phyloP scores from a whole-genome alignment of 2,797 vertebrate species.

The Bradypus variegatus region DNA sequence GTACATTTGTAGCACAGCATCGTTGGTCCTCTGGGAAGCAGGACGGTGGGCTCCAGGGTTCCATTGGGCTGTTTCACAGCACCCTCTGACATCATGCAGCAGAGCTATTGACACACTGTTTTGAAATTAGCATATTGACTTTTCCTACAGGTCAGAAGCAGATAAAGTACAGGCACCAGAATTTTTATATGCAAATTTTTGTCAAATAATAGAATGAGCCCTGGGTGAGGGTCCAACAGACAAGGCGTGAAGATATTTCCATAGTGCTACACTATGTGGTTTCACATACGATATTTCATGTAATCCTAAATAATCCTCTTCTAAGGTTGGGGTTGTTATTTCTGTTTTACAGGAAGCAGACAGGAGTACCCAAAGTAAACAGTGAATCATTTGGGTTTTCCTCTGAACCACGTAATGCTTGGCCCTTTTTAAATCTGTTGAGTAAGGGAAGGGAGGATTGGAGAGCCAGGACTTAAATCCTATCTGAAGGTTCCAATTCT shows the following conservation, averaged over 20 bases:
- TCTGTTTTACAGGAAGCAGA: background rate
- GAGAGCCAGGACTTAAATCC: fast-evolving
- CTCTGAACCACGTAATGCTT: fast-evolving
- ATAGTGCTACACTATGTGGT: fast-evolving
- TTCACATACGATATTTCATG: fast-evolving
- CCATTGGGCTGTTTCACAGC: no score
- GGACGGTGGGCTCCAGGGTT: no score
- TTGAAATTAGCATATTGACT: background rate
- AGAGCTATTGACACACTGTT: no score
- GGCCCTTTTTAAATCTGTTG: no score
- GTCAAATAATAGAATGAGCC: background rate
- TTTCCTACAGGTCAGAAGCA: background rate
- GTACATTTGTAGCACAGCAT: no score
- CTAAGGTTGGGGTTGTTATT: background rate
- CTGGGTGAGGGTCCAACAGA: background rate
- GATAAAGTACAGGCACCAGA: no score
- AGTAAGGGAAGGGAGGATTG: background rate
- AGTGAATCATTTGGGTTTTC: background rate
- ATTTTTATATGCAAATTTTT: background rate
- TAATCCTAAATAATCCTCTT: background rate
- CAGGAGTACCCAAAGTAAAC: background rate
- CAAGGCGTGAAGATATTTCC: background rate
- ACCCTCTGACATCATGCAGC: no score
- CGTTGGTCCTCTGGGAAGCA: no score
- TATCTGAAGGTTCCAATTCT: no score